Evolutionary conservation across 1,140 invertebrate genomes (phyloP).

Genomic region (Caenorhabditis brenneri): DNA sequence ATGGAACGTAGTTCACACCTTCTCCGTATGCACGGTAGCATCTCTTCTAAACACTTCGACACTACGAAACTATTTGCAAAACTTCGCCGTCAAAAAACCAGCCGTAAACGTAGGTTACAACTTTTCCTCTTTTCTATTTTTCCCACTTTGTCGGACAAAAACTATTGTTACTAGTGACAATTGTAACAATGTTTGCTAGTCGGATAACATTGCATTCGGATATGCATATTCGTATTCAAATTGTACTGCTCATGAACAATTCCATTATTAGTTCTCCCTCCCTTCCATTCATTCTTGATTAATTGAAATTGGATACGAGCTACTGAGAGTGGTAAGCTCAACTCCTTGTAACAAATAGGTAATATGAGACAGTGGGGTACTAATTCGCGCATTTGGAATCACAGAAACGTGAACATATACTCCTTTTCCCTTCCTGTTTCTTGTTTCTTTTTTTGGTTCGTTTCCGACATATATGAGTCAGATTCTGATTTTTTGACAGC

Average conservation of each 20-base stretch:
- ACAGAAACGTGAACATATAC: not conserved
- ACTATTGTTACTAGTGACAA: not conserved
- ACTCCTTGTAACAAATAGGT: slow-evolving; percentile 12
- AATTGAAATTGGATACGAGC: slow-evolving; percentile 3
- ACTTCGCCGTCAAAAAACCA: slow-evolving; percentile 20
- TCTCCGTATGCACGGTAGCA: not conserved
- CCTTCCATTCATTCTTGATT: not conserved
- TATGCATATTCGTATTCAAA: not conserved
- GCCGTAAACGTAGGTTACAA: slow-evolving; percentile 26
- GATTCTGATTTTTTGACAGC: not conserved
- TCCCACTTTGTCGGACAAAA: not conserved
- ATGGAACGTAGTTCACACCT: slow-evolving; percentile 29
- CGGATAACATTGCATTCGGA: not conserved
- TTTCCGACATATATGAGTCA: not conserved
- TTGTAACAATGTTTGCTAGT: slow-evolving; percentile 7
- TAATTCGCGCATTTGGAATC: slow-evolving; percentile 19
- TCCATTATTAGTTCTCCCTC: slow-evolving; percentile 6
- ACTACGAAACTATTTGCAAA: slow-evolving; percentile 7
- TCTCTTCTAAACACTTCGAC: not conserved
- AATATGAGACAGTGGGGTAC: not conserved
- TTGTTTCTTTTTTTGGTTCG: not conserved
- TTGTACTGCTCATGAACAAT: slow-evolving; percentile 35
- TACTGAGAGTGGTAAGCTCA: not conserved
- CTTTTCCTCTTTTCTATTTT: not conserved
- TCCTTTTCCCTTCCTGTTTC: not conserved